A percentile compares a stretch with the other conserved stretches of the same genome.
phyloP scores from a whole-genome alignment of 2,888 invertebrate genomes.

The Eubasilissa splendida region DNA sequence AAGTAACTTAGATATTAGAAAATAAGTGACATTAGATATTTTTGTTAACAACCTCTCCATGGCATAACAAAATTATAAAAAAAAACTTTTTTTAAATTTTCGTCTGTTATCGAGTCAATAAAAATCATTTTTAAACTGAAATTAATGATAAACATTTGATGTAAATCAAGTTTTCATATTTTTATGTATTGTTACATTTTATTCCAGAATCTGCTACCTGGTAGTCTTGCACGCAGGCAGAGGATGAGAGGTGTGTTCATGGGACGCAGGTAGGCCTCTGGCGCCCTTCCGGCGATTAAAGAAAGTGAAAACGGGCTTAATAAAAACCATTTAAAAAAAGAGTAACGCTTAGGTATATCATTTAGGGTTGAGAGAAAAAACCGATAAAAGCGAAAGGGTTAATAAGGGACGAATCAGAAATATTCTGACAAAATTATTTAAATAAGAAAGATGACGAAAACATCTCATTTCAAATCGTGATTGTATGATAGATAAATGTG shows the following conservation, averaged over 20 bases:
- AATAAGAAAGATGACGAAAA: background rate
- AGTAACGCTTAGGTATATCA: background rate
- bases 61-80: too few species aligned
- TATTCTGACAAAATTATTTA: background rate
- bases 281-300: conserved; percentile 52
- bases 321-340: conserved; percentile 38
- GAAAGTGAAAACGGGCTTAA: conserved; percentile 54
- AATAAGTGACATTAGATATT: too few species aligned
- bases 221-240: background rate
- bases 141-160: too few species aligned
- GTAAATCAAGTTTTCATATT: too few species aligned
- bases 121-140: too few species aligned
- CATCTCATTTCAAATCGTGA: too few species aligned
- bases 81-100: too few species aligned
- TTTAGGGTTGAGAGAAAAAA: conserved; percentile 7
- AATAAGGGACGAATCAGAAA: conserved; percentile 32
- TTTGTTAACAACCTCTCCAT: too few species aligned
- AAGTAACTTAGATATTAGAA: too few species aligned
- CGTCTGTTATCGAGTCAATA: too few species aligned
- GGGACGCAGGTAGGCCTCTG: conserved; percentile 44
- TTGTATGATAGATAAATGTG: too few species aligned
- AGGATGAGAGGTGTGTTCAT: conserved; percentile 14
- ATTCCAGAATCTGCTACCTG: conserved; percentile 22
- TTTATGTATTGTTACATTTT: background rate
- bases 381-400: conserved; percentile 41